Evolutionary conservation across 2,113 vertebrate species (phyloP), one percentile per base, ranked within the genome.

Genomic region (Albula goreensis): DNA sequence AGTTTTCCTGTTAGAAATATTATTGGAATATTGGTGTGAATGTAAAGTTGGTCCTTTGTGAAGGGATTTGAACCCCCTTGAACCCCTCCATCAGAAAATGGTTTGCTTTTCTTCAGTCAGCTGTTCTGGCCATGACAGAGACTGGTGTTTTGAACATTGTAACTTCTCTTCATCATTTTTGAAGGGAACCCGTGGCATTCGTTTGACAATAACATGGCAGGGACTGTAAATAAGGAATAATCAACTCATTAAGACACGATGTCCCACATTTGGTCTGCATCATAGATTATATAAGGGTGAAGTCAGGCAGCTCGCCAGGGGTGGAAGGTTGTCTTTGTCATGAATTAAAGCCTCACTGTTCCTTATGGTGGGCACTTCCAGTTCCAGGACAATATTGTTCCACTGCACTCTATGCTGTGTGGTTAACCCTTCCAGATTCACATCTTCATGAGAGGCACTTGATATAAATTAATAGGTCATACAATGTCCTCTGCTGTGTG

Each of bases 301-400:
- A 2, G 11, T 15, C 31, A 17, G 78, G 78, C 78, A 79, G 12
- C 19, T 11, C 50, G 78, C 48, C 78, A 50, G 78, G 78, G 17
- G 49, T 48, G 78, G 78, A 79, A 49, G 48, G 78, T 15, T 79
- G 49, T 79, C 41, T 79, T 79, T 79, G 78, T 79, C 78, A 50
- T 79, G 78, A 79, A 70, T 48, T 6, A 50, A 15, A 49, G 70
- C 70, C 5, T 25, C n/a, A 74, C 22, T 79, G 12, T 79, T 49
- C 78, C 41, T 79, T 8, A 79, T 41, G 12, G 41, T 25, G n/a
- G 70, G 11, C 70, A 74, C 70, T 74, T 74, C n/a, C 8, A 74
- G 22, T 25, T 31, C n/a, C 70, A 74, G n/a, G 70, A n/a, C 22
- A 11, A 8, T 74, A 11, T 74, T 31, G 70, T 9, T 2, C 31